Evolutionary conservation across 2,888 invertebrate genomes (phyloP), one percentile per base, ranked within the genome.

Genomic region (Microctonus brassicae): DNA sequence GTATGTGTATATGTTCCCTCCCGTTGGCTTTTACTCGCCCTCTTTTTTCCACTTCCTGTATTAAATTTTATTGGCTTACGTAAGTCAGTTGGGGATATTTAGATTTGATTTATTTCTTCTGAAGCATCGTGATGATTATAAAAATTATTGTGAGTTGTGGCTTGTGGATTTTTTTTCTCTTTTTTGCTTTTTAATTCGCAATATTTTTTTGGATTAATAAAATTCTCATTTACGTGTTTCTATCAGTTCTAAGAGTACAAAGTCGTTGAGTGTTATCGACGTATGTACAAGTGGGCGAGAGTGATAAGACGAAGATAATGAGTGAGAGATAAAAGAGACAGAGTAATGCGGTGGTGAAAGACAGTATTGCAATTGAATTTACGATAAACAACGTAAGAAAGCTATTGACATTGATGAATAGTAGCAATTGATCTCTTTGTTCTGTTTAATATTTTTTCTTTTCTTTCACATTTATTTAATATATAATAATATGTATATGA

Each of bases 81-180:
- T 73, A 77, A 79, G 79, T 78, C 76, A 77, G 74, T 73, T 74
- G 74, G 77, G n/a, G 79, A 79, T 81, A 82, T 82, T 81, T 80
- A 78, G 78, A 82, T 80, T 80, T 76, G 77, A 80, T 78, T 81
- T n/a, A n/a, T 80, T 75, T 58, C 69, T 61, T 69, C 57, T 29
- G 34, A 53, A 26, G 17, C 47, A 47, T 17, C 33, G 36, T 34
- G 36, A 24, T 13, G n/a, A 61, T n/a, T 29, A 66, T 47, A 57
- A 57, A 52, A 65, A 42, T n/a, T 53, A 60, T 70, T 47, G 47
- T 29, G 39, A 29, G 24, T 26, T 57, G 6, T 5, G 2, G 26
- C 26, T 13, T 10, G n/a, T 2, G 11, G 5, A 10, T 10, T 22
- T 29, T 26, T 47, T 36, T 58, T 58, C 42, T 17, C 42, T 67